Base-by-base conservation (phyloP, 1,140 invertebrate species). In the Bombus polaris region DNA sequence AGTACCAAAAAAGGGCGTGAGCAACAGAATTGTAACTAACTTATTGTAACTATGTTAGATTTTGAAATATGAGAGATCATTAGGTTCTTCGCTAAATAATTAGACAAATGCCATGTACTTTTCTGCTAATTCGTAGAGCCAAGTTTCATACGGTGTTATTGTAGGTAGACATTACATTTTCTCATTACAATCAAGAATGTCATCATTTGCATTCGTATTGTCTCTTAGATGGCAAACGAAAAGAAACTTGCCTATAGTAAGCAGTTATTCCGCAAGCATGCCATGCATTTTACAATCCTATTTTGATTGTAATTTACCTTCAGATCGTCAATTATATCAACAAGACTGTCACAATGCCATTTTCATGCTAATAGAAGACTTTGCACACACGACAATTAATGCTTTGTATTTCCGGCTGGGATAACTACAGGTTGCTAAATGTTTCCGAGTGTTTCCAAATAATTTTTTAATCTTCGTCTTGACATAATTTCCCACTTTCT, bases 261-360 rank as follows among this genome's bases (percentile, higher is more conserved):
- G 47, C 18, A 62, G 70, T 59, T 73, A 73, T 81, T 73, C 39
- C 12, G 25, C 22, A 65, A 10, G 66, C 77, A 81, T 66, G 35
- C 70, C 72, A n/a, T 57, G 53, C 65, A 32, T 89, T 89, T 89
- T 83, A 81, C 86, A 80, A 83, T 59, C 80, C 87, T 62, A 88
- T 85, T 79, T 78, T 88, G 78, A 88, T 83, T 88, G 65, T 88
- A 88, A 91, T 76, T 86, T 53, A 79, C 80, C 88, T 62, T 74
- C 39, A 32, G n/a, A 65, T 82, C 57, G 22, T 39, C 71, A 82
- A 44, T 82, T 82, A 82, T 59, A 81, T 71, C 32, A 73, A 44
- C 65, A 62, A 62, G n/a, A 62, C 53, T 72, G 80, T 62, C 80
- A 81, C 70, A 81, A 73, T 73, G 8, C 39, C n/a, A n/a, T 81